These are phyloP conservation scores for Orientallactaga bullata DNA, from an alignment of 2,113 vertebrate species.

Conservation along the genomic window DNA sequence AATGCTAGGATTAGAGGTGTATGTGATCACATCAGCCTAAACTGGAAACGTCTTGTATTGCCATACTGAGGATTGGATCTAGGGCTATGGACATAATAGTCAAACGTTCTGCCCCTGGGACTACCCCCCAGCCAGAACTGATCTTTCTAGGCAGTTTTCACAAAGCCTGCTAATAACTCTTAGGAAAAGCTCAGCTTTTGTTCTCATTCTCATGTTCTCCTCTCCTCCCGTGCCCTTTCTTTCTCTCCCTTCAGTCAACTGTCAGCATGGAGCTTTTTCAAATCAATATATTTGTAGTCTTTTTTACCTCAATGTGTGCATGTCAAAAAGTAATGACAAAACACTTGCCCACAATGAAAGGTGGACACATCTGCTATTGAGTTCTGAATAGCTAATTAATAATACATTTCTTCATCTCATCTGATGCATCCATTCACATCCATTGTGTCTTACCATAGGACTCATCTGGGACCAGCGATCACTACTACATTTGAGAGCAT, in stretches of 20 bases:
- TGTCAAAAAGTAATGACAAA: slow-evolving; percentile 56
- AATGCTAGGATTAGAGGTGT: too few relatives aligned
- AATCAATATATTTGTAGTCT: not conserved
- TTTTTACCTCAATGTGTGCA: not conserved
- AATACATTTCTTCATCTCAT: slow-evolving; percentile 3
- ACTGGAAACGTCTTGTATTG: too few relatives aligned
- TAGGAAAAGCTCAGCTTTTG: not conserved
- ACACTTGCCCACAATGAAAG: not conserved
- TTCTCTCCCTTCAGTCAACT: not conserved
- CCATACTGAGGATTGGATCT: too few relatives aligned
- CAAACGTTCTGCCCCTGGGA: too few relatives aligned
- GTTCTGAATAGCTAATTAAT: slow-evolving; percentile 47
- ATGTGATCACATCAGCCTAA: too few relatives aligned
- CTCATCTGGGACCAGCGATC: not conserved
- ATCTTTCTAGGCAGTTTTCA: not conserved
- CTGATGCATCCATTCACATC: not conserved
- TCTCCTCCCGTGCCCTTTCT: not conserved
- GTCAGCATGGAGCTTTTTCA: slow-evolving; percentile 19
- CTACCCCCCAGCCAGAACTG: not conserved
- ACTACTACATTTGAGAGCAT: not conserved
- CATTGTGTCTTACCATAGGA: not conserved
- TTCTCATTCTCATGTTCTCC: not conserved
- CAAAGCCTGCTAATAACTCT: not conserved
- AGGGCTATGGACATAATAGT: too few relatives aligned
- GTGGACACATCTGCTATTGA: not conserved